These are phyloP conservation scores for Leptocoma aspasia DNA, from an alignment of 2,113 vertebrate species.

Conservation along the genomic window DNA sequence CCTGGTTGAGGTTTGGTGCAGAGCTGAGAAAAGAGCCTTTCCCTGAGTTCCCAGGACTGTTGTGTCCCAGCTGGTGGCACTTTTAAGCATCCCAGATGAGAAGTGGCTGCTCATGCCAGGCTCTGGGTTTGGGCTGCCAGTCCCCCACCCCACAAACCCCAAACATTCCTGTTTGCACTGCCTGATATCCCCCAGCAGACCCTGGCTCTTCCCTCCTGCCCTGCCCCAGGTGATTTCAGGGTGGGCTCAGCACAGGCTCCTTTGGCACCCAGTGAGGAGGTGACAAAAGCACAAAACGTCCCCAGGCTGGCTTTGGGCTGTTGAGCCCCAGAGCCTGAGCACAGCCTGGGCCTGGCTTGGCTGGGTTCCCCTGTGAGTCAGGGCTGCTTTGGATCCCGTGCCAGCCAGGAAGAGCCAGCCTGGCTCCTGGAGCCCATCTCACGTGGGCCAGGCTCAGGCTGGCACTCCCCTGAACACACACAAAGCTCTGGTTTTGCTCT, in stretches of 20 bases:
- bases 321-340: background rate
- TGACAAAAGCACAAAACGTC: background rate
- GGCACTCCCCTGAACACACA: background rate
- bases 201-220: background rate
- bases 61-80: background rate
- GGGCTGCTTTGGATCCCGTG: background rate
- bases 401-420: background rate
- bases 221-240: background rate
- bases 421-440: background rate
- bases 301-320: background rate
- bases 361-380: background rate
- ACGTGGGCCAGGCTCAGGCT: background rate
- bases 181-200: rapidly evolving
- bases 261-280: background rate
- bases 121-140: background rate
- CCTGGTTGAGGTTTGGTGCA: background rate
- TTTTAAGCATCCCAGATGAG: background rate
- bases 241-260: background rate
- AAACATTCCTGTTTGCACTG: rapidly evolving
- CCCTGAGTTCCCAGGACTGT: background rate
- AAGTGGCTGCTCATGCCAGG: rapidly evolving
- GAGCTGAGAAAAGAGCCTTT: background rate
- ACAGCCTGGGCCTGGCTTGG: background rate
- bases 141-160: background rate
- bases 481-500: background rate